Evolutionary conservation across 2,797 vertebrate species (phyloP), one percentile per base, ranked within the genome.

Genomic region (Chanos chanos): DNA sequence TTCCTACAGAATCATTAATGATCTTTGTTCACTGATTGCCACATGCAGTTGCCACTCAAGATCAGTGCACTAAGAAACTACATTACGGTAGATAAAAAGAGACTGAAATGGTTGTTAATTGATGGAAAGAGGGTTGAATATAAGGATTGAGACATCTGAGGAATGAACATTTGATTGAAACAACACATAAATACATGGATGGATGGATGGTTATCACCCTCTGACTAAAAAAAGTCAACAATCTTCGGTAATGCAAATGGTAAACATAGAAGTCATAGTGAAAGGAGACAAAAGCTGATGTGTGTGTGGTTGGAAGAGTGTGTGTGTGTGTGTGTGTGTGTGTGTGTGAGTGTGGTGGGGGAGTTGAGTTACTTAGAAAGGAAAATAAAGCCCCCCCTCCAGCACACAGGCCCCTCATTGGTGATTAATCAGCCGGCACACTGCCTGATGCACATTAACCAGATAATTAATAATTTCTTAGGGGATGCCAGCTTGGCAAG

Each of bases 401-500:
- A 86, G 90, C 91, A 88, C 80, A 86, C 81, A 88, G 90, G 90
- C 84, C 86, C 84, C 80, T 77, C 76, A 81, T 91, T 86, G 89
- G 91, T 91, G 93, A 94, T 94, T 95, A 97, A 97, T 97, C 93
- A 95, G 92, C 83, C 90, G 89, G 89, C 92, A 91, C 85, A 88
- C 89, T 90, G 93, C 88, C 92, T 90, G 89, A 92, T 92, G 92
- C 92, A 92, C 94, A 95, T 98, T 97, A 97, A 93, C 92, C 89
- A 92, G 91, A 93, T 97, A 97, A 97, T 98, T 96, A 96, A 96
- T 96, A 94, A 94, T 94, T 96, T 97, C 94, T 94, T 93, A 79
- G 86, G 91, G 91, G 91, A 93, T 83, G 88, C 86, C 79, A 82
- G 89, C 86, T 89, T 89, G 63, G 89, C 91, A 89, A 94, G 90